phyloP scores from a whole-genome alignment of 2,113 vertebrate species.

The Copsychus sechellarum region DNA sequence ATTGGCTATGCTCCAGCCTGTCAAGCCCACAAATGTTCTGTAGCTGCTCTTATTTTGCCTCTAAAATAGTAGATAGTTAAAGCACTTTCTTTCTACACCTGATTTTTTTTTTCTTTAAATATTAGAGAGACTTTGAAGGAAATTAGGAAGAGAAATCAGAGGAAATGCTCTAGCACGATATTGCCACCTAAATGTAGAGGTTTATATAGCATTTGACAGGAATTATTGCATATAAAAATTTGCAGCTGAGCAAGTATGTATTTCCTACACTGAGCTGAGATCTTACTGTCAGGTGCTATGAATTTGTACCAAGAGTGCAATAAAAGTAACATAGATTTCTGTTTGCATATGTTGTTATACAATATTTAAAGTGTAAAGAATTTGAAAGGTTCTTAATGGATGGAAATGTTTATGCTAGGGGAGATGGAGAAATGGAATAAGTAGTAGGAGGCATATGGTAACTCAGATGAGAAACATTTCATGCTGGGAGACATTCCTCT shows the following conservation, averaged over 20 bases:
- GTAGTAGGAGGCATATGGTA: conserved; percentile 47
- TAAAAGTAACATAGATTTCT: conserved; percentile 18
- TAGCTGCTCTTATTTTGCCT: background rate
- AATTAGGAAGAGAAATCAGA: background rate
- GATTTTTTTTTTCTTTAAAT: background rate
- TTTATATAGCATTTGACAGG: conserved; percentile 2
- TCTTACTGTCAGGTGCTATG: conserved; percentile 5
- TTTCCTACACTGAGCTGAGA: background rate
- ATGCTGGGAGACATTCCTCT: conserved; percentile 5
- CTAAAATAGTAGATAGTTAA: background rate
- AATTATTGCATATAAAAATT: background rate
- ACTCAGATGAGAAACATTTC: conserved; percentile 25
- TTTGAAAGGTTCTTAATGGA: conserved; percentile 46
- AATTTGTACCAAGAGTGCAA: conserved; percentile 10
- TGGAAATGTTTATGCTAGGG: conserved; percentile 21
- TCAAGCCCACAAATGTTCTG: background rate
- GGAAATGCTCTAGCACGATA: background rate
- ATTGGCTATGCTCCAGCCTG: background rate
- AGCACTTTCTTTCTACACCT: background rate
- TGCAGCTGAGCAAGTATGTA: background rate
- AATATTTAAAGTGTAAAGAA: conserved; percentile 44
- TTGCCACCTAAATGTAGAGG: background rate
- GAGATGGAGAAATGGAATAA: conserved; percentile 19
- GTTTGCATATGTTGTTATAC: conserved; percentile 5
- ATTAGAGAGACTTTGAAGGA: background rate